Base-by-base conservation (phyloP, 2,888 invertebrate species). In the Ethmia dodecea region DNA sequence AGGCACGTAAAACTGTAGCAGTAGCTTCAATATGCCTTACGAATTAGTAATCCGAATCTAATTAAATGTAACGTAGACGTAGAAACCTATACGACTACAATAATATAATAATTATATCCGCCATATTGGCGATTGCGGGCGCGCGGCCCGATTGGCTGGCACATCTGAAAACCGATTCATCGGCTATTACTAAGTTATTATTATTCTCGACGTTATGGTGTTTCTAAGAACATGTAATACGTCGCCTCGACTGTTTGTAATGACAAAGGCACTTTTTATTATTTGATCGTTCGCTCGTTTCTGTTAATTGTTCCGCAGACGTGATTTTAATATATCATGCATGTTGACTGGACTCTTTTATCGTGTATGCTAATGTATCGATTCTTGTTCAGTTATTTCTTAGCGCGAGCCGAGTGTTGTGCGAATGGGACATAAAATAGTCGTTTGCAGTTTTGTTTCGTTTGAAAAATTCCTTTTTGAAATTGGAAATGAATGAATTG, bases 271-370 rank as follows among this genome's bases (percentile, higher is more conserved):
- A 65, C 58, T 76, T 81, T 80, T 79, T 78, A 77, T 75, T 79
- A 80, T 83, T 79, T 77, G 77, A 83, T 83, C 73, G 72, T 61
- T 70, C 63, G 72, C 67, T 78, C 77, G 75, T 79, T 80, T 71
- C 68, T 68, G 67, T 75, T 77, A 79, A 81, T 81, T 81, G 81
- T 80, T 73, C 67, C 69, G 66, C 52, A 64, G 72, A 81, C 83
- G 83, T 83, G 83, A 76, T 81, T 81, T 81, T 81, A 79, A 83
- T 83, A 79, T 75, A 81, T 80, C 78, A 80, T 76, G 79, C 76
- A 66, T 71, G 73, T 77, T 71, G 72, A 58, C 62, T 70, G 66
- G 65, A 44, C 61, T 67, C 72, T 67, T 79, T 81, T 71, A 80
- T 77, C 62, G 63, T 45, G 56, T 76, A 81, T 78, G 81, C 71